A percentile compares a stretch with the other conserved stretches of the same genome.
Conservation (phyloP, 2,888 invertebrate genomes). For the Tribolium freemani region DNA sequence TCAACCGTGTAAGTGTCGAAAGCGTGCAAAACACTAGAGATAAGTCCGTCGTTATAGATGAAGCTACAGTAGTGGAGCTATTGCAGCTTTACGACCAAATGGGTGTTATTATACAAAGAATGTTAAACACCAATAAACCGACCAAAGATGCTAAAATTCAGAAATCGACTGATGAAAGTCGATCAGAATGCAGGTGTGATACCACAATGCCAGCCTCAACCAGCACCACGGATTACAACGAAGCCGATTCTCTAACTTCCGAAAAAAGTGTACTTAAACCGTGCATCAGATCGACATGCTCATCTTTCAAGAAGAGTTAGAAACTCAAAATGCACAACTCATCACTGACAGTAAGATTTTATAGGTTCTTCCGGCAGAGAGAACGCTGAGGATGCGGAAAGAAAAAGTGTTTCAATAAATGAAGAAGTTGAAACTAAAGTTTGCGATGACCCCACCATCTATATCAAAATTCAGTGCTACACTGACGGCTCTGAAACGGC, state of each 20-base stretch:
- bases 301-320: background rate
- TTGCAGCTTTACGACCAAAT: conserved; percentile 26
- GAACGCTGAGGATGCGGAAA: background rate
- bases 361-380: conserved; percentile 4
- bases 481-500: conserved; percentile 10
- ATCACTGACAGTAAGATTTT: background rate
- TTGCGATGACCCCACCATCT: conserved; percentile 6
- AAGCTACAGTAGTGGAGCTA: conserved; percentile 6
- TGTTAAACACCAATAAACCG: background rate
- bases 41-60: conserved; percentile 24
- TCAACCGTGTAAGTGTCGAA: conserved; percentile 23
- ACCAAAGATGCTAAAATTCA: background rate
- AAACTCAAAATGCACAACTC: background rate
- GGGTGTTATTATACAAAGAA: conserved; percentile 24
- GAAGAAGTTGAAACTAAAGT: background rate
- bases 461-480: conserved; percentile 26
- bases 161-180: background rate
- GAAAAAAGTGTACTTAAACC: background rate
- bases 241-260: background rate
- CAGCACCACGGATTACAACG: background rate
- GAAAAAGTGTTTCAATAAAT: background rate
- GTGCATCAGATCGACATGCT: conserved; percentile 1
- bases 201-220: background rate
- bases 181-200: background rate
- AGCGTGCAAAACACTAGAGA: background rate